These are phyloP conservation scores for Xerus rutilus DNA, from an alignment of 2,797 vertebrate species.

Conservation along the genomic window DNA sequence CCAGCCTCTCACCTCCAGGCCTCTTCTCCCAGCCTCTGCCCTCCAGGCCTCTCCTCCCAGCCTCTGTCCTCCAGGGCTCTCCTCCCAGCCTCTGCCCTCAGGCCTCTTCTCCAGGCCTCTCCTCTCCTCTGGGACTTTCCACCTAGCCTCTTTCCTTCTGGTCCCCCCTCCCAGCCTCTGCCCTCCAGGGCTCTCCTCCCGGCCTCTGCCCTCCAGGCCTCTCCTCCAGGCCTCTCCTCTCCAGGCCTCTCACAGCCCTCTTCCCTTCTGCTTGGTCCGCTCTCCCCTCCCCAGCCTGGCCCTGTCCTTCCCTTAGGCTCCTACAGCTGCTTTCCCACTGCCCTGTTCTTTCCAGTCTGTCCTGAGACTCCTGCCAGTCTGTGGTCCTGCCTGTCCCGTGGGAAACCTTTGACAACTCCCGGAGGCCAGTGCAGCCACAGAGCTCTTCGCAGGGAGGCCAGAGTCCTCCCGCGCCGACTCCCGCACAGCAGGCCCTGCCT, in stretches of 20 bases:
- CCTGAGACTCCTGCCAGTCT: background rate
- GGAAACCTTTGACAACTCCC: background rate
- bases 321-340: background rate
- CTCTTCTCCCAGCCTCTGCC: background rate
- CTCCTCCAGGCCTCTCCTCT: too few relatives aligned
- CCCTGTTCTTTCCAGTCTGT: background rate
- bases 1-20: background rate
- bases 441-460: background rate
- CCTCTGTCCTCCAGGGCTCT: too few relatives aligned
- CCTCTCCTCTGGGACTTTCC: background rate
- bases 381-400: background rate
- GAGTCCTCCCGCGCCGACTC: background rate
- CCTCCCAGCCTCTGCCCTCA: too few relatives aligned
- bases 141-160: background rate
- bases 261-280: too few relatives aligned
- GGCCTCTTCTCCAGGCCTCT: too few relatives aligned
- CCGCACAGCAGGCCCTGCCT: rapidly evolving
- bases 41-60: too few relatives aligned
- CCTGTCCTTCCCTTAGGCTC: background rate
- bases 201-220: background rate
- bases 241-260: background rate
- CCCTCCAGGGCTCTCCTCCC: too few relatives aligned
- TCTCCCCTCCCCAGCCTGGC: background rate
- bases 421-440: background rate
- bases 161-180: too few relatives aligned